These are phyloP conservation scores for Zaprionus nigranus DNA, from an alignment of 1,140 invertebrate species.

Conservation along the genomic window DNA sequence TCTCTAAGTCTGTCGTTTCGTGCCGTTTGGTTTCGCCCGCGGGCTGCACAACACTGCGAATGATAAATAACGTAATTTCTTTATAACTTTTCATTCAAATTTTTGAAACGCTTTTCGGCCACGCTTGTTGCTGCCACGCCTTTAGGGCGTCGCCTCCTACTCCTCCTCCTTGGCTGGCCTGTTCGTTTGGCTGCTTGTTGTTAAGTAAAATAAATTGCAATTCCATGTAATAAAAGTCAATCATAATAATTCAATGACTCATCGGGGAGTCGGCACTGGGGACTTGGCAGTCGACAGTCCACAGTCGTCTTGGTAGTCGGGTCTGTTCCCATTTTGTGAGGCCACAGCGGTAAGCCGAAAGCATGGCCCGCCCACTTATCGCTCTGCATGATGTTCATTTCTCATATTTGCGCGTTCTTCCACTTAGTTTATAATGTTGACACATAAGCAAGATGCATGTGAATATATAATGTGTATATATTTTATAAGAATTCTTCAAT, in stretches of 20 bases:
- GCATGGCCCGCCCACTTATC: constrained; percentile 9
- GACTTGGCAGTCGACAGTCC: neutral
- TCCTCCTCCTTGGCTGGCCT: constrained; percentile 6
- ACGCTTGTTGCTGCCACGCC: constrained; percentile 46
- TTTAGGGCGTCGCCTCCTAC: neutral
- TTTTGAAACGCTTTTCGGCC: constrained; percentile 64
- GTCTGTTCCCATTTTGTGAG: constrained; percentile 3
- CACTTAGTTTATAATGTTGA: constrained; percentile 15
- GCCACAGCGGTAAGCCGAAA: constrained; percentile 21
- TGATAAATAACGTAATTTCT: constrained; percentile 83
- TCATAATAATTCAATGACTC: constrained; percentile 81
- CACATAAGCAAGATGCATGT: constrained; percentile 19
- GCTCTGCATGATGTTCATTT: neutral
- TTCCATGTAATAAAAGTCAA: constrained; percentile 83
- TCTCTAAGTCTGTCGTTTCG: neutral
- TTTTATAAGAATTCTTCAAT: neutral
- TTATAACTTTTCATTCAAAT: constrained; percentile 80
- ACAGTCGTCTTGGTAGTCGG: neutral
- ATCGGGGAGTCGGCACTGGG: constrained; percentile 38
- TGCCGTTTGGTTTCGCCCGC: constrained; percentile 18
- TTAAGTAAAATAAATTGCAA: constrained; percentile 83
- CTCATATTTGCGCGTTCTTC: neutral
- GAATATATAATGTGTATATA: neutral
- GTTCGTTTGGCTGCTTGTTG: constrained; percentile 54
- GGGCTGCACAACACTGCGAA: constrained; percentile 55